A percentile compares a stretch with the other conserved stretches of the same genome.
phyloP scores from a whole-genome alignment of 1,140 invertebrate genomes.

The Drosophila tristis region DNA sequence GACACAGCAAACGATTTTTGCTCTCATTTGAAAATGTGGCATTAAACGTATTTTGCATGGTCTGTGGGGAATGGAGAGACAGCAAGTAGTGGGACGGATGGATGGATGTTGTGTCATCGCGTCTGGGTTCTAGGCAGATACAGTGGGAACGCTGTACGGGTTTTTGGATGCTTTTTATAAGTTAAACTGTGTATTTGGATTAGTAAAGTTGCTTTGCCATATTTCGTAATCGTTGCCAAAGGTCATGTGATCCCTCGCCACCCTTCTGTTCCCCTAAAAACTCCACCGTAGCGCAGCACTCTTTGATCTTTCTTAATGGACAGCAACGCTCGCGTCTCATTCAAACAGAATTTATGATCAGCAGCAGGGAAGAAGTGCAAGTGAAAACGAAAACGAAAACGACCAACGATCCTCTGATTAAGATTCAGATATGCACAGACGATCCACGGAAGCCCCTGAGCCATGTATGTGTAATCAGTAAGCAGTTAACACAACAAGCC shows the following conservation, averaged over 20 bases:
- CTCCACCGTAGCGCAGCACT: constrained; percentile 23
- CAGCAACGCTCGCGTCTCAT: constrained; percentile 29
- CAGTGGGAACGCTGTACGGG: not conserved
- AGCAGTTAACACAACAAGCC: constrained; percentile 75
- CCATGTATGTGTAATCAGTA: constrained; percentile 47
- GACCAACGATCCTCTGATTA: constrained; percentile 15
- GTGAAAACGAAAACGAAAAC: constrained; percentile 17
- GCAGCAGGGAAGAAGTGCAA: constrained; percentile 28
- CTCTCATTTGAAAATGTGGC: constrained; percentile 63
- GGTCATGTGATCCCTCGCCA: not conserved
- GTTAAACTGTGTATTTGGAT: too few relatives aligned
- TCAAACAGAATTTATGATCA: constrained; percentile 40
- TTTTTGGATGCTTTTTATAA: too few relatives aligned
- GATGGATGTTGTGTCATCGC: constrained; percentile 35
- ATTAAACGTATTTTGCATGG: constrained; percentile 66
- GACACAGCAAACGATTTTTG: constrained; percentile 33
- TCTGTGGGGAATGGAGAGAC: constrained; percentile 7
- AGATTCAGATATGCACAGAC: constrained; percentile 11
- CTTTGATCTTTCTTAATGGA: constrained; percentile 48
- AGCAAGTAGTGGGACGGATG: constrained; percentile 18
- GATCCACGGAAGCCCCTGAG: constrained; percentile 45
- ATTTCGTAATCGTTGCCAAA: not conserved
- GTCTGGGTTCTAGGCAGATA: constrained; percentile 13
- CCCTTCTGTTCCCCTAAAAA: constrained; percentile 2
- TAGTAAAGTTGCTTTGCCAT: too few relatives aligned